Evolutionary conservation across 2,113 vertebrate species (phyloP).

Genomic region (Morone saxatilis): DNA sequence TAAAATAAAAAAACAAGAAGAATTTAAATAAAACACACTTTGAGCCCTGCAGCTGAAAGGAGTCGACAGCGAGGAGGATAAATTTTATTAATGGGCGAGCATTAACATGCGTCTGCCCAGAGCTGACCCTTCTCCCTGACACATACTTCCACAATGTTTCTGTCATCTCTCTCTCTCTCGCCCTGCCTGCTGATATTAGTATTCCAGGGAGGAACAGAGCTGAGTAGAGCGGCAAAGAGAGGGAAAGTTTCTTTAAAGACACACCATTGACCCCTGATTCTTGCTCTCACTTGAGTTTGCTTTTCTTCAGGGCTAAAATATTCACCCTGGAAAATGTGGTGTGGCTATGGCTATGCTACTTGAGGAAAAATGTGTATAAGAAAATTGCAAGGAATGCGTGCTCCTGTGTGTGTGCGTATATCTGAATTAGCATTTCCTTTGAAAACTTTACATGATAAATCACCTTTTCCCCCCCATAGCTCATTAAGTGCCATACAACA

Average conservation of each 20-base stretch:
- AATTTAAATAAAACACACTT: background rate
- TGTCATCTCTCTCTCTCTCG: constrained; percentile 87
- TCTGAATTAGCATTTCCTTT: constrained; percentile 83
- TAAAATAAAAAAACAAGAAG: background rate
- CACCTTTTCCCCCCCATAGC: constrained; percentile 69
- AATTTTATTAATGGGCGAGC: constrained; percentile 95
- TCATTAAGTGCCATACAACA: constrained; percentile 82
- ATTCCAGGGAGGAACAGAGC: constrained; percentile 85
- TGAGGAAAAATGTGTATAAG: constrained; percentile 60
- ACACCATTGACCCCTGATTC: constrained; percentile 93
- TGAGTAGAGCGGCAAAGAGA: constrained; percentile 82
- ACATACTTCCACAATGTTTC: constrained; percentile 90
- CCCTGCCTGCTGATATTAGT: constrained; percentile 85
- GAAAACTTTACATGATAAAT: constrained; percentile 84
- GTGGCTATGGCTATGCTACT: constrained; percentile 84
- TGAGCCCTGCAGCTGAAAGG: constrained; percentile 61
- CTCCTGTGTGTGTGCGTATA: constrained; percentile 43
- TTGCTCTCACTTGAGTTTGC: constrained; percentile 91
- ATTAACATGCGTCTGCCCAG: constrained; percentile 93
- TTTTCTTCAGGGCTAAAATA: constrained; percentile 97
- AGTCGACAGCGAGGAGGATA: constrained; percentile 88
- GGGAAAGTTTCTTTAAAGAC: constrained; percentile 91
- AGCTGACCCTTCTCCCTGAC: constrained; percentile 94
- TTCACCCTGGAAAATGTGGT: constrained; percentile 91
- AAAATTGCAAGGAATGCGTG: constrained; percentile 59